phyloP scores from a whole-genome alignment of 2,888 invertebrate genomes.

The Thymelicus sylvestris region DNA sequence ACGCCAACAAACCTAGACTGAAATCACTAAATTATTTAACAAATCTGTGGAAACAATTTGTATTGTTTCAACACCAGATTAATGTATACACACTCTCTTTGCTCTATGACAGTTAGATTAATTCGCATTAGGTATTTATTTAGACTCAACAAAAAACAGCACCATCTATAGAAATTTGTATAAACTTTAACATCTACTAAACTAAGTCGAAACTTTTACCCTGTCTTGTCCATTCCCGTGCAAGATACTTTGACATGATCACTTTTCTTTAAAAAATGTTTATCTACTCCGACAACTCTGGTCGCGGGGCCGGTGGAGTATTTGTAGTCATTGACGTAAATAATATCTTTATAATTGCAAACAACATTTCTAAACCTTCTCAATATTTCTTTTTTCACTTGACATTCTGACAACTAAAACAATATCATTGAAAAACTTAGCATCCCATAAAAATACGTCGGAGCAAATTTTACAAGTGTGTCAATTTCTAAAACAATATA shows the following conservation, averaged over 20 bases:
- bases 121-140: too few relatives aligned
- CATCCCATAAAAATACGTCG: too few relatives aligned
- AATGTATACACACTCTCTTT: too few relatives aligned
- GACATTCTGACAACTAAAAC: conserved; percentile 48
- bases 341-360: conserved; percentile 54
- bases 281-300: conserved; percentile 76
- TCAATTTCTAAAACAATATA: too few relatives aligned
- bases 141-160: too few relatives aligned
- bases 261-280: conserved; percentile 86
- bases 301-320: conserved; percentile 44
- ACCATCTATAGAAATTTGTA: too few relatives aligned
- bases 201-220: conserved; percentile 47
- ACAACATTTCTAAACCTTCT: conserved; percentile 44
- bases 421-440: neutral
- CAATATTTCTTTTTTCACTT: conserved; percentile 44
- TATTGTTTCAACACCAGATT: too few relatives aligned
- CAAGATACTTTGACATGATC: conserved; percentile 91
- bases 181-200: too few relatives aligned
- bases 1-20: conserved; percentile 51
- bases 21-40: conserved; percentile 6
- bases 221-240: conserved; percentile 59
- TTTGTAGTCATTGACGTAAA: conserved; percentile 49
- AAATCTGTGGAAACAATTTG: too few relatives aligned
- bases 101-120: too few relatives aligned
- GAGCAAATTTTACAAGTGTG: too few relatives aligned